Evolutionary conservation across 2,113 vertebrate species (phyloP).

Genomic region (Heteronetta atricapilla): DNA sequence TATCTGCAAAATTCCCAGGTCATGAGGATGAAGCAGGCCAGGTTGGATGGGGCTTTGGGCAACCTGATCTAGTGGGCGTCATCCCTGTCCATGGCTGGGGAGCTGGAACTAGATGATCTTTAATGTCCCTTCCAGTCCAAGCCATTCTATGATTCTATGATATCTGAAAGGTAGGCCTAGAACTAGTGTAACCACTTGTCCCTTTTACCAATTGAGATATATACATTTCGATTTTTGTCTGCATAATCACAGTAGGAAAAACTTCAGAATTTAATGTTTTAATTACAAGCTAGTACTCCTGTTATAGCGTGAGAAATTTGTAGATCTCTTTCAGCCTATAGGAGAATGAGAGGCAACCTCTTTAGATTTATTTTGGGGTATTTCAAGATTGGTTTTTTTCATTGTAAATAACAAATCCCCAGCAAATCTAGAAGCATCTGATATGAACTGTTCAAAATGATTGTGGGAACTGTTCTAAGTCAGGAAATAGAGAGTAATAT

Average conservation of each 20-base stretch:
- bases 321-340: background rate
- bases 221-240: background rate
- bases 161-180: background rate
- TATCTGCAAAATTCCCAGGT: accelerated
- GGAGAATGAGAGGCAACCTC: too few relatives aligned
- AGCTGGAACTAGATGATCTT: background rate
- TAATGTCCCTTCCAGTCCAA: background rate
- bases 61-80: too few relatives aligned
- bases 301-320: background rate
- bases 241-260: background rate
- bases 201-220: background rate
- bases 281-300: background rate
- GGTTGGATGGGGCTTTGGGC: too few relatives aligned
- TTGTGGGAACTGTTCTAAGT: background rate
- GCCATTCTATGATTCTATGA: too few relatives aligned
- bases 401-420: background rate
- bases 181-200: background rate
- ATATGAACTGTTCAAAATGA: background rate
- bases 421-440: background rate
- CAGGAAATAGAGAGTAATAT: background rate
- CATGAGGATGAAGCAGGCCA: background rate
- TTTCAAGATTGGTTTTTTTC: background rate
- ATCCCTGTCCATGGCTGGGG: background rate
- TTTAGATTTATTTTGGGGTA: background rate
- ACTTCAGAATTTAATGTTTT: background rate